Evolutionary conservation across 2,888 invertebrate genomes (phyloP), one percentile per base, ranked within the genome.

Genomic region (Thecocarcelia acutangulata): DNA sequence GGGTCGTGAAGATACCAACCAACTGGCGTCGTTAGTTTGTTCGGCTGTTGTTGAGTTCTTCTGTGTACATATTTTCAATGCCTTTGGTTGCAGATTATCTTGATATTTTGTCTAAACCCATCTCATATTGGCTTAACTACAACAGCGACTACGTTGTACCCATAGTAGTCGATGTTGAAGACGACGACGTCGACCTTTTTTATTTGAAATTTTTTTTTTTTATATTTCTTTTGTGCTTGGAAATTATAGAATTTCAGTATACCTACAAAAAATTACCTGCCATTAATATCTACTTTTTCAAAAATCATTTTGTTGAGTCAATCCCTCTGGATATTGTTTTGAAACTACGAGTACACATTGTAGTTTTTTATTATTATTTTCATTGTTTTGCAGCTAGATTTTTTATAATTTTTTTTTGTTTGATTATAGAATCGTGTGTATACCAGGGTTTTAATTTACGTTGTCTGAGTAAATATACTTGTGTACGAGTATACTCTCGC

Each of bases 81-180:
- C 72, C 72, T 78, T 72, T 72, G 44, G 78, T 42, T 72, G 37
- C n/a, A 72, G 66, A 78, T 78, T 46, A 72, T 78, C 70, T 78
- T 72, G 70, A 78, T 78, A 78, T 64, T 61, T 69, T 64, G n/a
- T 44, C 64, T 44, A 59, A 76, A 72, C 59, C 70, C 54, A 56
- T 37, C 37, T 50, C 64, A 64, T 15, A 64, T 63, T 70, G 70
- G 70, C 50, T 61, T 63, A 13, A 46, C 13, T 15, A 44, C 33
- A 44, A 17, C 40, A 50, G 59, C 50, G 59, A 9, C 33, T n/a
- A 50, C 21, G 54, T 21, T 21, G 48, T 37, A 63, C 52, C 63
- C 63, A 37, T 52, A 44, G n/a, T 6, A 19, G 42, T 28, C 28
- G 50, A 40, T 48, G 46, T 33, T 48, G 48, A 48, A 28, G 52